These are phyloP conservation scores for Odontocolon sp. DNA, from an alignment of 2,888 invertebrate species.

Conservation along the genomic window DNA sequence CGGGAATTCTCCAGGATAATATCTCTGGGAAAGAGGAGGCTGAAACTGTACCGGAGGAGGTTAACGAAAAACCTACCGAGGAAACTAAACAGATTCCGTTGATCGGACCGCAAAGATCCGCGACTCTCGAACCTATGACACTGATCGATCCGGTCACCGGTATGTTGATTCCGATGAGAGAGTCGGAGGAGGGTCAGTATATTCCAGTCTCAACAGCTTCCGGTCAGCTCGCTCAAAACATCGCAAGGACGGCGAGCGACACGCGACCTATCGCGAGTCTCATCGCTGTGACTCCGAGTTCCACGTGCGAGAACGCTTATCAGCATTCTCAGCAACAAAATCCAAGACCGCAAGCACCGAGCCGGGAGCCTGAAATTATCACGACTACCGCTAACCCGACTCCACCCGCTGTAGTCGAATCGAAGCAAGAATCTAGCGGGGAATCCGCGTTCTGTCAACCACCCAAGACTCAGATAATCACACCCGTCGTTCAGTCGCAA, in stretches of 20 bases:
- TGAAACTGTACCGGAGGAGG: slow-evolving; percentile 7
- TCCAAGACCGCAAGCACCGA: no score
- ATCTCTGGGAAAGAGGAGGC: slow-evolving; percentile 30
- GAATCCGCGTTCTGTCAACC: slow-evolving; percentile 60
- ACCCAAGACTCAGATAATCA: slow-evolving; percentile 66
- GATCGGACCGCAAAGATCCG: slow-evolving; percentile 66
- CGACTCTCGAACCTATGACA: slow-evolving; percentile 83
- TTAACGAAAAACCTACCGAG: slow-evolving; percentile 18
- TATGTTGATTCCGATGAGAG: slow-evolving; percentile 86
- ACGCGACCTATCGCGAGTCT: slow-evolving; percentile 60
- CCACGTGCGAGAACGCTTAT: slow-evolving; percentile 24
- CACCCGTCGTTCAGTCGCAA: slow-evolving; percentile 66
- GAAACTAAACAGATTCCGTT: slow-evolving; percentile 26
- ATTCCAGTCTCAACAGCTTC: slow-evolving; percentile 82
- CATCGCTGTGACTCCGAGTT: slow-evolving; percentile 49
- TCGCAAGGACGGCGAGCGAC: slow-evolving; percentile 66
- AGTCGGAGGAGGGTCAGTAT: slow-evolving; percentile 87
- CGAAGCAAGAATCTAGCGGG: slow-evolving; percentile 64
- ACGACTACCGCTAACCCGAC: slow-evolving; percentile 65
- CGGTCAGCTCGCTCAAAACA: slow-evolving; percentile 64
- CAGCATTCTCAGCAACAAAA: slow-evolving; percentile 58
- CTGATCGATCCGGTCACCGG: slow-evolving; percentile 90
- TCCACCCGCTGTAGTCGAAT: slow-evolving; percentile 74
- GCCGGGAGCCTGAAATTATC: slow-evolving; percentile 63
- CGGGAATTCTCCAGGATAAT: background rate